Evolutionary conservation across 2,797 vertebrate species (phyloP), one percentile per base, ranked within the genome.

Genomic region (Coregonus ussuriensis): DNA sequence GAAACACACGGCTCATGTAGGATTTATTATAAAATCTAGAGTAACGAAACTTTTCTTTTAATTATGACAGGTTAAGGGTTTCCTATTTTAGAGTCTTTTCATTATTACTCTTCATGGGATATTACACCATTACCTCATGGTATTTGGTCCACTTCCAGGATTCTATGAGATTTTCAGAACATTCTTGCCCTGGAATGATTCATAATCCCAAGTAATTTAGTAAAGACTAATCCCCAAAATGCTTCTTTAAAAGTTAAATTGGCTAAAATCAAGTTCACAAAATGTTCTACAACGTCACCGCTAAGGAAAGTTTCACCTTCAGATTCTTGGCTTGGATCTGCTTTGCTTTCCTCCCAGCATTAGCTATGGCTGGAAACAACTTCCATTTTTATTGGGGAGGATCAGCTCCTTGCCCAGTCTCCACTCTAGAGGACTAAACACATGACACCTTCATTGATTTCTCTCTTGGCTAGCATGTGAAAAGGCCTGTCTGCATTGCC

Each of bases 251-350:
- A 13, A 65, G 29, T 25, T 65, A 29, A 29, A 33, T 68, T 68
- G 66, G 16, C 15, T 68, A 15, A 33, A 35, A 29, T 68, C 1
- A 67, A 67, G 65, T 67, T 67, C 65, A 33, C 5, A 67, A 67
- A 31, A 70, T 70, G 33, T 47, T 33, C 68, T 70, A 47, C 68
- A 70, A 18, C 35, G 11, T 47, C 37, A 41, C 9, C 4, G 37
- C 71, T 31, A 72, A 72, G 7, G 47, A 52, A 54, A 74, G 37
- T 71, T 68, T 71, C 41, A 71, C 41, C 69, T 52, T 29, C 41
- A 51, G 69, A 41, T 18, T 71, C n/a, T 52, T 47, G 69, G n/a
- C 21, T 35, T 35, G 71, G 14, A 37, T 47, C 33, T 25, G 7
- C 56, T 41, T 35, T 47, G 9, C 41, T 47, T 11, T 21, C 71